Evolutionary conservation across 2,888 invertebrate species (phyloP).

Genomic region (Ophion ventricosus): DNA sequence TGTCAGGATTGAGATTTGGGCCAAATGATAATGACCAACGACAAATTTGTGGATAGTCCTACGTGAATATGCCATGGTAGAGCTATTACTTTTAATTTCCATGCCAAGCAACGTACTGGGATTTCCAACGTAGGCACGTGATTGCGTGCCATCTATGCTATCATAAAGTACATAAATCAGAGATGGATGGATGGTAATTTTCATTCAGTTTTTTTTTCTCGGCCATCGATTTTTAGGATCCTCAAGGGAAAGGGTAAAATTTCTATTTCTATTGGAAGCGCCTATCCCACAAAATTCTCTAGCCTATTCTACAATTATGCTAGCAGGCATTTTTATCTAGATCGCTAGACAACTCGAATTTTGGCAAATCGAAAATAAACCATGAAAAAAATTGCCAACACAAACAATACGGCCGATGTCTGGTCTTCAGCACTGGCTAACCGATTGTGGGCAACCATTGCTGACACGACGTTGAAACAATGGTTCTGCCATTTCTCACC

Average conservation of each 20-base stretch:
- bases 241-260: not conserved
- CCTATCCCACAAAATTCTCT: no score
- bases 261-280: not conserved
- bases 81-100: not conserved
- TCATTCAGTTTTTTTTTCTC: not conserved
- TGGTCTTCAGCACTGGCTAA: no score
- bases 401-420: no score
- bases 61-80: not conserved
- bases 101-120: not conserved
- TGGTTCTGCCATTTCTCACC: no score
- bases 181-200: not conserved
- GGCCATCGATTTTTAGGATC: not conserved
- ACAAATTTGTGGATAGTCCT: slow-evolving; percentile 29
- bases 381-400: no score
- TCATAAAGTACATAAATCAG: not conserved
- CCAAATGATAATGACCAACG: slow-evolving; percentile 45
- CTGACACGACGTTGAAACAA: no score
- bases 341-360: no score
- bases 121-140: slow-evolving; percentile 1
- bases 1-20: slow-evolving; percentile 37
- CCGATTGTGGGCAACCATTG: no score
- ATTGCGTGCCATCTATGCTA: slow-evolving; percentile 9
- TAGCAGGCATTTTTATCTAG: no score
- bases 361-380: no score
- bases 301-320: no score